Evolutionary conservation across 2,797 vertebrate genomes (phyloP).

Genomic region (Percopsis omiscomaycus): DNA sequence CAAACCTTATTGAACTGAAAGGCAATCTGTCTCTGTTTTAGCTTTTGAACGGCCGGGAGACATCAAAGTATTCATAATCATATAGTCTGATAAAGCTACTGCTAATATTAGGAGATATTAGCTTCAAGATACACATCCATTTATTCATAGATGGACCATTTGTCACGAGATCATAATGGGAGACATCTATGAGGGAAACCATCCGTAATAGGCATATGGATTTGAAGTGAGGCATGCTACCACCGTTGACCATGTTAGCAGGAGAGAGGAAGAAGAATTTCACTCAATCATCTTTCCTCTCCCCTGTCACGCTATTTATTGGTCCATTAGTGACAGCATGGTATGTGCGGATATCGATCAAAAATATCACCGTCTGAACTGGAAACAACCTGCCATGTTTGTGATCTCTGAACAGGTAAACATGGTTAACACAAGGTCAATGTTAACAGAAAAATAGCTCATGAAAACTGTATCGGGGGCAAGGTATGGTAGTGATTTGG

Average conservation of each 20-base stretch:
- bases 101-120: conserved; percentile 49
- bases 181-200: conserved; percentile 37
- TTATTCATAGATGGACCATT: conserved; percentile 51
- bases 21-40: conserved; percentile 22
- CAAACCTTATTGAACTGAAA: conserved; percentile 55
- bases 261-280: conserved; percentile 46
- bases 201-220: conserved; percentile 52
- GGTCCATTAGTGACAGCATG: conserved; percentile 64
- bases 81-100: conserved; percentile 45
- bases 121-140: conserved; percentile 46
- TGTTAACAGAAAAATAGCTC: conserved; percentile 19
- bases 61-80: conserved; percentile 36
- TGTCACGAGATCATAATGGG: conserved; percentile 48
- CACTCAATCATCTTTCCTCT: conserved; percentile 48
- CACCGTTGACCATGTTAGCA: conserved; percentile 32
- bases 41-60: conserved; percentile 40
- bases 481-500: too few species aligned
- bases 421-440: conserved; percentile 25
- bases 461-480: not conserved
- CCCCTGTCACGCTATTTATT: conserved; percentile 58
- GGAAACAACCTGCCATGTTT: conserved; percentile 11
- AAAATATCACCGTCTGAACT: conserved; percentile 34
- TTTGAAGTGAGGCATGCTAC: conserved; percentile 47
- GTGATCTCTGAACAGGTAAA: conserved; percentile 18
- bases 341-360: conserved; percentile 53